Percentiles rank a stretch among this genome's conserved stretches.
phyloP scores from a whole-genome alignment of 92 coral and sea anemone genomes.

The Zoanthus sociatus region DNA sequence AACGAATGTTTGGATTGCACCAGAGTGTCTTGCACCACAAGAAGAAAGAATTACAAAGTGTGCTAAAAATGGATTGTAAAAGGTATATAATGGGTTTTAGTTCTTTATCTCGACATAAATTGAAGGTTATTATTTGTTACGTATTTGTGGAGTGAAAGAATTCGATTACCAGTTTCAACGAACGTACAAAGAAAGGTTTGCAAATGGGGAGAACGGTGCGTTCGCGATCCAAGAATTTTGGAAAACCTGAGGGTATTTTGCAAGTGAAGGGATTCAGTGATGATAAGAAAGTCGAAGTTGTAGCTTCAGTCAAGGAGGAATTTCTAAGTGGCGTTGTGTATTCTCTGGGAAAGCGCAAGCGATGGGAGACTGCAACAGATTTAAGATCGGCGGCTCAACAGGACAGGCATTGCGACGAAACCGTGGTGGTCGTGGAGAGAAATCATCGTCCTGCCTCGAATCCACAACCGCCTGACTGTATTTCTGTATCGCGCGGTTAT shows the following conservation, averaged over 20 bases:
- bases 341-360: constrained; percentile 38
- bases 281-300: neutral
- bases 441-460: constrained; percentile 13
- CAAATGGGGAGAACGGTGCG: constrained; percentile 84
- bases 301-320: constrained; percentile 19
- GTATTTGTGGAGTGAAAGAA: neutral
- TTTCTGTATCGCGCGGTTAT: constrained; percentile 10
- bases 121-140: neutral
- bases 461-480: constrained; percentile 4
- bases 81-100: neutral
- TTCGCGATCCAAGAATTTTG: neutral
- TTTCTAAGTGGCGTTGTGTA: constrained; percentile 36
- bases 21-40: constrained; percentile 24
- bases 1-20: neutral
- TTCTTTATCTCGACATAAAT: neutral
- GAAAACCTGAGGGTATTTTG: constrained; percentile 18
- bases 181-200: constrained; percentile 72
- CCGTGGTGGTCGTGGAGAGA: constrained; percentile 19
- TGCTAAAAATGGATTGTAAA: constrained; percentile 32
- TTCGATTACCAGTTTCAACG: constrained; percentile 74
- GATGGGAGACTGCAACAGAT: constrained; percentile 23
- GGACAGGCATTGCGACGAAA: neutral
- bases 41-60: constrained; percentile 3
- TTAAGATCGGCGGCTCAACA: neutral
- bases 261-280: constrained; percentile 11